A percentile compares a stretch with the other conserved stretches of the same genome.
Evolutionary conservation across 2,113 vertebrate species (phyloP).

Genomic region (Climacteris rufus): DNA sequence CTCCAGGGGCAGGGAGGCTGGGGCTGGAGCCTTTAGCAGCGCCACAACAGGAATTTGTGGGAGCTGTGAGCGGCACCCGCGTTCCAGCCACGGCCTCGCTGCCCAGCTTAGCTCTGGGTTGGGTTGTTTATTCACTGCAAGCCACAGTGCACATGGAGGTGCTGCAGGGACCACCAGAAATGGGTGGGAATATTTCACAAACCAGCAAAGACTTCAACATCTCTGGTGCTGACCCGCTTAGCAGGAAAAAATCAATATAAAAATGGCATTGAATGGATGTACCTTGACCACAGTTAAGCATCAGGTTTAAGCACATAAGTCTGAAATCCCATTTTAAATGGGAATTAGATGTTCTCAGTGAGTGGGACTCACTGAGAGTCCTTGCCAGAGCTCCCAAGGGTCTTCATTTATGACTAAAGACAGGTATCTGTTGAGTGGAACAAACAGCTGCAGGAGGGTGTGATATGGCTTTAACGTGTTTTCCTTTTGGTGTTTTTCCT

Average conservation of each 20-base stretch:
- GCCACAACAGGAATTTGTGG: not conserved
- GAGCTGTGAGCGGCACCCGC: fast-evolving
- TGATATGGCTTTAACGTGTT: not conserved
- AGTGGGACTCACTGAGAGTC: too few species aligned
- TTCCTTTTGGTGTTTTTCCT: not conserved
- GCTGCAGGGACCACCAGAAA: not conserved
- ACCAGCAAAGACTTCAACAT: not conserved
- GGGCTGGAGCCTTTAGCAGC: not conserved
- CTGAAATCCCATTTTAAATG: not conserved
- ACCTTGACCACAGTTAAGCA: not conserved
- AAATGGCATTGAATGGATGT: not conserved
- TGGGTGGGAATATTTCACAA: not conserved
- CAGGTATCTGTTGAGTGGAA: not conserved
- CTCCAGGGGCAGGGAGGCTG: not conserved
- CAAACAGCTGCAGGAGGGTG: not conserved
- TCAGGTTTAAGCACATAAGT: not conserved
- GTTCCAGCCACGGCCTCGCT: not conserved
- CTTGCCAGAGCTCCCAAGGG: not conserved
- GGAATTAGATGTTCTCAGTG: not conserved
- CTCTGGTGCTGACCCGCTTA: not conserved
- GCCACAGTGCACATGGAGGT: not conserved
- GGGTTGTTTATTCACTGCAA: not conserved
- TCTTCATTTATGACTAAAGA: not conserved
- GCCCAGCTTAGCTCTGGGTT: not conserved
- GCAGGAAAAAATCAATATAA: not conserved